Conservation (phyloP, 2,113 vertebrate genomes). For the Leuciscus idus region DNA sequence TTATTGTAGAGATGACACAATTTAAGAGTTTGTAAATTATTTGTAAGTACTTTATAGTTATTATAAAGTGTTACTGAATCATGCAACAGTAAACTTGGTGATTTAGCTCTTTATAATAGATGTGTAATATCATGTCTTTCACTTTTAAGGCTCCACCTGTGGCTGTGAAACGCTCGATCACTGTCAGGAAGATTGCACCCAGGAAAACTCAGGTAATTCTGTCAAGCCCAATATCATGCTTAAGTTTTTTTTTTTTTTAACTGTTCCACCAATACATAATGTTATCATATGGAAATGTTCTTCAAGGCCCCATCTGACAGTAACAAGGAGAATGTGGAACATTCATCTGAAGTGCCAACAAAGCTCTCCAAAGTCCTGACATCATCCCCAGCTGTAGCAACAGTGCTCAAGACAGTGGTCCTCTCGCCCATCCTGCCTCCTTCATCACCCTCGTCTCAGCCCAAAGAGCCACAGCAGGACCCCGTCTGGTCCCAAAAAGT, state of each 20-base stretch:
- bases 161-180: slow-evolving; percentile 70
- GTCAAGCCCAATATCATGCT: neutral
- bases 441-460: slow-evolving; percentile 52
- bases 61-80: neutral
- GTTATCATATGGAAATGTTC: neutral
- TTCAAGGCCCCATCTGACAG: slow-evolving; percentile 58
- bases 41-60: neutral
- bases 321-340: slow-evolving; percentile 73
- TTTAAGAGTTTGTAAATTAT: no score
- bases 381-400: slow-evolving; percentile 33
- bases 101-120: neutral
- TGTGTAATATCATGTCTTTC: neutral
- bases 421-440: slow-evolving; percentile 69
- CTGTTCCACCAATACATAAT: neutral
- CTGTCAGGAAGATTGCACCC: slow-evolving; percentile 75
- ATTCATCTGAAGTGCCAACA: neutral
- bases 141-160: slow-evolving; percentile 55
- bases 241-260: neutral
- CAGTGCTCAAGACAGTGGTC: slow-evolving; percentile 53
- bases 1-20: no score
- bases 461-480: slow-evolving; percentile 46
- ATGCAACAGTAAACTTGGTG: neutral
- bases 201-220: slow-evolving; percentile 75
- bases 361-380: slow-evolving; percentile 62
- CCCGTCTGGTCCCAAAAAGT: slow-evolving; percentile 81